Evolutionary conservation across 2,113 vertebrate genomes (phyloP).

Genomic region (Alethe diademata): DNA sequence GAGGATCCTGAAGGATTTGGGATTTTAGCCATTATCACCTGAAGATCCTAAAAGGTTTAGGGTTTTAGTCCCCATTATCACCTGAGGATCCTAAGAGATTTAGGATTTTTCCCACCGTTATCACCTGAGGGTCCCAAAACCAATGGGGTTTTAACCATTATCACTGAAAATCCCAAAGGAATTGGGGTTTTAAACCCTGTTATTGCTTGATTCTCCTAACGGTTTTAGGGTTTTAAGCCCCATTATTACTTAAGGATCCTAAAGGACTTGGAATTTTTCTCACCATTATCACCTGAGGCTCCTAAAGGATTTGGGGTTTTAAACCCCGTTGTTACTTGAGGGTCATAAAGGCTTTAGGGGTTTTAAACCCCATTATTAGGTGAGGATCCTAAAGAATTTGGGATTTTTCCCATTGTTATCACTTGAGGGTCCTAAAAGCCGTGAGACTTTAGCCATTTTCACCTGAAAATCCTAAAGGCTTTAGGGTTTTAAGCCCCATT

Average conservation of each 20-base stretch:
- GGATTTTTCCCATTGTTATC: too few species aligned
- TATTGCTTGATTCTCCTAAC: too few species aligned
- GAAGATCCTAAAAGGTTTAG: background rate
- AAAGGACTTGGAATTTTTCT: fast-evolving
- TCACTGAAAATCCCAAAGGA: too few species aligned
- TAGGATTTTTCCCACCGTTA: fast-evolving
- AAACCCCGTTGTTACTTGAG: background rate
- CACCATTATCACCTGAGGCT: background rate
- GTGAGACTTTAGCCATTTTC: too few species aligned
- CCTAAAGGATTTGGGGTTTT: too few species aligned
- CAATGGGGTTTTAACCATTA: background rate
- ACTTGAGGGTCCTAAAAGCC: background rate
- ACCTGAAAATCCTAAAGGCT: too few species aligned
- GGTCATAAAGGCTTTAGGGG: background rate
- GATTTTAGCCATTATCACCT: background rate
- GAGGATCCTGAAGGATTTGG: background rate
- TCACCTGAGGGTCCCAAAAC: too few species aligned
- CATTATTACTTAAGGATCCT: background rate
- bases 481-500: too few species aligned
- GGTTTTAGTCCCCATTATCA: fast-evolving
- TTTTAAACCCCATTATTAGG: too few species aligned
- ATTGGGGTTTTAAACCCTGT: too few species aligned
- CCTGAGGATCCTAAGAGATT: background rate
- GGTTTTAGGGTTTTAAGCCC: too few species aligned
- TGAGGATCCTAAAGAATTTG: too few species aligned